These are phyloP conservation scores for Lithophane ornitopus DNA, from an alignment of 2,888 invertebrate genomes.

Conservation along the genomic window DNA sequence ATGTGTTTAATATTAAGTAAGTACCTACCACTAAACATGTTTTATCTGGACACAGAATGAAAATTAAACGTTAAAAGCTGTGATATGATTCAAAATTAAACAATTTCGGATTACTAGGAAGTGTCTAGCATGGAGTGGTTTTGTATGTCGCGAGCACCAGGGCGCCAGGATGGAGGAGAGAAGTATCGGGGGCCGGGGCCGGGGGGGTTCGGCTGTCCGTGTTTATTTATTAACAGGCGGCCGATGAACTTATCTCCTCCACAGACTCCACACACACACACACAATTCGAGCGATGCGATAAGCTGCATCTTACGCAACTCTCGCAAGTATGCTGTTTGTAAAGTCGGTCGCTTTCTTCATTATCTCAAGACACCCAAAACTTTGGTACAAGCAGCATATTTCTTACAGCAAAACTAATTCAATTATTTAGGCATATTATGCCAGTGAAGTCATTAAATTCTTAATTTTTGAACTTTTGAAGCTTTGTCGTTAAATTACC, in stretches of 20 bases:
- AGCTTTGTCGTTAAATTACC: not conserved
- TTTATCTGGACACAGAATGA: not conserved
- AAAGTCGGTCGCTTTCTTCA: constrained; percentile 17
- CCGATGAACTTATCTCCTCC: constrained; percentile 60
- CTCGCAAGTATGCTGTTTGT: constrained; percentile 3
- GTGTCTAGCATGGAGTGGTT: not conserved
- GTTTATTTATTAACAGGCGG: constrained; percentile 58
- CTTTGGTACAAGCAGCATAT: not conserved
- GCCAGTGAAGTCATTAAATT: no score
- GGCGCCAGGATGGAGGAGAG: not conserved
- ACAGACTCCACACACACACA: constrained; percentile 10
- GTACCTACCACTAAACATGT: not conserved
- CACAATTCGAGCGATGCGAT: constrained; percentile 10
- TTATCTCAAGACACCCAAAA: not conserved
- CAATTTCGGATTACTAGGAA: constrained; percentile 1
- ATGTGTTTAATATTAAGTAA: not conserved
- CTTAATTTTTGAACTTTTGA: no score
- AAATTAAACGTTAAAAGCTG: not conserved
- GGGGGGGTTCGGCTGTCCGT: constrained; percentile 31
- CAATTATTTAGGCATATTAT: not conserved
- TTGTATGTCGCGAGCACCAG: not conserved
- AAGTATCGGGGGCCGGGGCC: constrained; percentile 1
- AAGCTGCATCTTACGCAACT: constrained; percentile 48
- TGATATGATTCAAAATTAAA: not conserved
- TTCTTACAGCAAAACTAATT: not conserved